Evolutionary conservation across 1,140 invertebrate genomes (phyloP), one percentile per base, ranked within the genome.

Genomic region (Diorhabda carinulata): DNA sequence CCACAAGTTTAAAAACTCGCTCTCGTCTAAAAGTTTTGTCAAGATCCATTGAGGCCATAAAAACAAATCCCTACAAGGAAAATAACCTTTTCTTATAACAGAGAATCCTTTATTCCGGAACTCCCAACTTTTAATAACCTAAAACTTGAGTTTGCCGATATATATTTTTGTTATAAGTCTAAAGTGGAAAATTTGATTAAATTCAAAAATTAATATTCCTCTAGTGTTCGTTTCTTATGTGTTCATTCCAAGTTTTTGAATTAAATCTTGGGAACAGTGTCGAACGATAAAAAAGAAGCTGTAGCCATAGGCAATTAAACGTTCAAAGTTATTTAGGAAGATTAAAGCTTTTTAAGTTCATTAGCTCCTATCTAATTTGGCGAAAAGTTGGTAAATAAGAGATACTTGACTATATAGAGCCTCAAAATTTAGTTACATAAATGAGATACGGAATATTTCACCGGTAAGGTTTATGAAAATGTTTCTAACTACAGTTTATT

Each of bases 91-190:
- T 52, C 47, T 52, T 52, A 52, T 8, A 52, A 52, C 47, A 8
- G 6, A 52, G 47, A n/a, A 52, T 52, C 47, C n/a, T 6, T n/a
- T 52, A 52, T n/a, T 52, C n/a, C n/a, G 47, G 6, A 52, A 4
- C 47, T 52, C 4, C 47, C 47, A 52, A 52, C 47, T 52, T 52
- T 52, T 52, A 52, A 52, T 52, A 52, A 52, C 47, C 47, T 52
- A 52, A 52, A 52, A 52, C 47, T 52, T 52, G 47, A 52, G 47
- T 52, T 52, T 52, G 47, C 47, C 47, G 47, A 52, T 52, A 52
- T 52, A 52, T 8, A 8, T 52, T 52, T 52, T 52, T 52, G 47
- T 6, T 52, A 8, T 52, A 2, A n/a, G 47, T 52, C 47, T 6
- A 52, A 52, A 52, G 6, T 52, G 6, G 6, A 2, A 52, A 52